phyloP scores from a whole-genome alignment of 2,113 vertebrate genomes.

The Neolamprologus modestus region DNA sequence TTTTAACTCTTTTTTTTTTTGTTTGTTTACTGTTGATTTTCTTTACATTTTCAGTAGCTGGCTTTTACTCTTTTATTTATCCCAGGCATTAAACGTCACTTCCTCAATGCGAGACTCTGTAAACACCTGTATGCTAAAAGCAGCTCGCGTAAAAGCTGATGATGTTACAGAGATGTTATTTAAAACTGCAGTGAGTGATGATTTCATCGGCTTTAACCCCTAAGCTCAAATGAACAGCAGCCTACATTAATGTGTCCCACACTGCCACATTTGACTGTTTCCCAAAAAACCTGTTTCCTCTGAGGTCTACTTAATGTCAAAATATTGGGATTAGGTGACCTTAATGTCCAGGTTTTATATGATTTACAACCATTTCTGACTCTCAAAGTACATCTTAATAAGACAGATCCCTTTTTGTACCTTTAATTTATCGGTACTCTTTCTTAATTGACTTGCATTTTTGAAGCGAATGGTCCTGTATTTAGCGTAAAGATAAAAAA shows the following conservation, averaged over 20 bases:
- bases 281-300: neutral
- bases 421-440: slow-evolving; percentile 48
- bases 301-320: neutral
- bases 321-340: neutral
- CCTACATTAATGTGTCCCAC: neutral
- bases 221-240: neutral
- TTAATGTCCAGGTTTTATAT: neutral
- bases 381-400: slow-evolving; percentile 1
- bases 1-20: neutral
- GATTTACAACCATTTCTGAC: neutral
- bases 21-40: neutral
- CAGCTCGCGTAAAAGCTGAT: neutral
- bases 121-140: neutral
- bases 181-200: neutral
- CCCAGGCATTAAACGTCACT: neutral
- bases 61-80: neutral
- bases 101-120: neutral
- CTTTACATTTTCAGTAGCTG: neutral
- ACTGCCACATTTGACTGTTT: neutral
- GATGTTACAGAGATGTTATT: neutral
- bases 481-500: slow-evolving; percentile 40
- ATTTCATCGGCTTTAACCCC: neutral
- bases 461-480: slow-evolving; percentile 62
- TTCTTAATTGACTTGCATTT: slow-evolving; percentile 72
- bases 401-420: slow-evolving; percentile 61